A percentile compares a stretch with the other conserved stretches of the same genome.
Evolutionary conservation across 2,797 vertebrate genomes (phyloP).

Genomic region (Sebastes nivosus): DNA sequence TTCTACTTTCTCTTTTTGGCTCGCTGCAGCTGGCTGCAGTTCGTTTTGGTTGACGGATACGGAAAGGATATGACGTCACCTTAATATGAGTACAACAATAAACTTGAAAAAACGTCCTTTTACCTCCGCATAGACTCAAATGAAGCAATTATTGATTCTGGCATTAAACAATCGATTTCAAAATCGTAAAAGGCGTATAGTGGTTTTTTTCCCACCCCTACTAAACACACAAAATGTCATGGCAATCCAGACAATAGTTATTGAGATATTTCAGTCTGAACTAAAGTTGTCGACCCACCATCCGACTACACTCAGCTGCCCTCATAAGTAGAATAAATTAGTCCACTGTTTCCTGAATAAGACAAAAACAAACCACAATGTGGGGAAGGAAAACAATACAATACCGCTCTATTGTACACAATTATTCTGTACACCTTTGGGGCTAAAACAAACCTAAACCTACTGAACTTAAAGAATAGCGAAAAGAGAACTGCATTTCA

Average conservation of each 20-base stretch:
- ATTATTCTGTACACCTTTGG: neutral
- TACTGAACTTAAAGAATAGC: neutral
- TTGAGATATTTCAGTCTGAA: neutral
- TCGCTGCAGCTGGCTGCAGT: too few relatives aligned
- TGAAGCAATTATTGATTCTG: too few relatives aligned
- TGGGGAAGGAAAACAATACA: neutral
- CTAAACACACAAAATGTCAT: neutral
- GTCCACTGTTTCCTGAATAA: constrained; percentile 1
- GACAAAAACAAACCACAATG: constrained; percentile 11
- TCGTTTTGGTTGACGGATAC: too few relatives aligned
- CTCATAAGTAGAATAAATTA: constrained; percentile 14
- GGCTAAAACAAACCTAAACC: constrained; percentile 7
- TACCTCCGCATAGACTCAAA: too few relatives aligned
- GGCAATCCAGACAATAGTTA: neutral
- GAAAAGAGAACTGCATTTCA: constrained; percentile 25
- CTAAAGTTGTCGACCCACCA: neutral
- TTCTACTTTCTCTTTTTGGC: too few relatives aligned
- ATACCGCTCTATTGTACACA: neutral
- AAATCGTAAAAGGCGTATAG: too few relatives aligned
- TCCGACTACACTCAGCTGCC: neutral
- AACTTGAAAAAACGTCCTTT: too few relatives aligned
- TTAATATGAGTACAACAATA: too few relatives aligned
- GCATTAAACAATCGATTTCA: too few relatives aligned
- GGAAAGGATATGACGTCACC: too few relatives aligned
- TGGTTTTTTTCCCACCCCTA: fast-evolving